Conservation (phyloP, 2,797 vertebrate species). For the Syncerus caffer region DNA sequence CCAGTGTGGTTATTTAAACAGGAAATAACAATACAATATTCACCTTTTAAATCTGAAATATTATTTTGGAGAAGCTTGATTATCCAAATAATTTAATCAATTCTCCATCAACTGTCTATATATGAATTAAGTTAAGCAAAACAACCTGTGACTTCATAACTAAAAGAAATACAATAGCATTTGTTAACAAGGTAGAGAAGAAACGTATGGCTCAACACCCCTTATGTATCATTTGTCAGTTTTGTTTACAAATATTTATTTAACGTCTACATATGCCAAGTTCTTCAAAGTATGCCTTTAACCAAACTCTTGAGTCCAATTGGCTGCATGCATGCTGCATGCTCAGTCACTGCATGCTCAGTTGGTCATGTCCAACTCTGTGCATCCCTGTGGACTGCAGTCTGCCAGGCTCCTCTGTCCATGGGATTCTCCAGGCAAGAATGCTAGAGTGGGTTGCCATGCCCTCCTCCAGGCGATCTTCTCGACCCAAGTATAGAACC, state of each 20-base stretch:
- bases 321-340: not conserved
- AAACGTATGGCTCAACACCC: not conserved
- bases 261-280: not conserved
- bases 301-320: not conserved
- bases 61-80: not conserved
- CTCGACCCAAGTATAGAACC: accelerated
- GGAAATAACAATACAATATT: not conserved
- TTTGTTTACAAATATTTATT: not conserved
- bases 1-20: not conserved
- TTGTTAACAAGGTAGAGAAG: not conserved
- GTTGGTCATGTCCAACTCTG: not conserved
- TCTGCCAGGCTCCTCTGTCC: not conserved
- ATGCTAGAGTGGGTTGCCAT: not conserved
- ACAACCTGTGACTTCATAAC: not conserved
- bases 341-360: not conserved
- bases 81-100: not conserved
- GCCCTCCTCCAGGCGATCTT: not conserved
- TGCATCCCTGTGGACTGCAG: not conserved
- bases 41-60: not conserved
- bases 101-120: not conserved
- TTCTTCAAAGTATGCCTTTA: not conserved
- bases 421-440: not conserved
- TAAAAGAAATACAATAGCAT: not conserved
- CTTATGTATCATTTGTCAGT: not conserved
- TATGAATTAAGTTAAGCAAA: not conserved